Evolutionary conservation across 2,113 vertebrate species (phyloP), one percentile per base, ranked within the genome.

Genomic region (Myotis lucifugus): DNA sequence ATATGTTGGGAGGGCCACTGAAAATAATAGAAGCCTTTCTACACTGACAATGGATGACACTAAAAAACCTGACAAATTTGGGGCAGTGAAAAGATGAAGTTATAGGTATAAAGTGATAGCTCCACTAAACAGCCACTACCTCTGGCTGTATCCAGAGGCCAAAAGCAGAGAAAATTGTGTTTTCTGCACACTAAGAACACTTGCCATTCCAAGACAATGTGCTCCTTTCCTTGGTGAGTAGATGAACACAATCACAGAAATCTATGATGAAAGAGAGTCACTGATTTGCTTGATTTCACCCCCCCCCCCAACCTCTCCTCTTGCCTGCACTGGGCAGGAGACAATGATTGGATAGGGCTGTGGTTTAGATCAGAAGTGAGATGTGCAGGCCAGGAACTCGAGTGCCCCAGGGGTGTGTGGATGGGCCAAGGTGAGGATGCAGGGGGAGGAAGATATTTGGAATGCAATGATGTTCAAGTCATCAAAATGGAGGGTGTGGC

Each of bases 351-450:
- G 76, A 88, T 61, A 34, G 90, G 79, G 70, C 82, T 94, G 85
- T 93, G 93, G 88, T 88, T 96, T 96, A 94, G 82, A 74, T 96
- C 86, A 95, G 50, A 88, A 90, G 90, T 88, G 96, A 97, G 95
- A 91, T 87, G 1, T 85, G 89, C 93, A 78, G 96, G n/a, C 77
- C 74, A 8, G 61, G 86, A 95, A 85, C 89, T 74, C 19, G 2
- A 54, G 54, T 10, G 46, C 61, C 42, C 5, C 0, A 5, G 48
- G 83, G 69, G 85, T 69, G 14, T 6, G 5, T 23, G 17, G 78
- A 13, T n/a, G 1, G 17, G 40, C 69, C 70, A 11, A 34, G 85
- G 92, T 93, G 85, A 32, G 1, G 95, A 46, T 81, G 25, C 84
- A 52, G 88, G 76, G 72, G 90, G 59, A 95, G 42, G 64, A 81